Percentiles rank a stretch among this genome's conserved stretches.
These are phyloP conservation scores for Caenorhabditis auriculariae DNA, from an alignment of 2,888 invertebrate species.

Conservation along the genomic window DNA sequence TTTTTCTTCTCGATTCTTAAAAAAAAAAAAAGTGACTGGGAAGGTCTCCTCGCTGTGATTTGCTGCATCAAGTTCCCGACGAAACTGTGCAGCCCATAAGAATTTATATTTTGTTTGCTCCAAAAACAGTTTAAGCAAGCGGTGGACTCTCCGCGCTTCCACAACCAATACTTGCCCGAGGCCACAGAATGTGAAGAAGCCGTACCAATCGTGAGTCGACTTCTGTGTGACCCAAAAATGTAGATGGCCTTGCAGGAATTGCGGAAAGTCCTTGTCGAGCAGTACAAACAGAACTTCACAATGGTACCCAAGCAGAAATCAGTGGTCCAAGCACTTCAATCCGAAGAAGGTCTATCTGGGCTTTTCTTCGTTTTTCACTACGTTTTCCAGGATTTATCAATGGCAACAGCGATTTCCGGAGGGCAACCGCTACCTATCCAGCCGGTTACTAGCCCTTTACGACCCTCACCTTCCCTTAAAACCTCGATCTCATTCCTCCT, in stretches of 20 bases:
- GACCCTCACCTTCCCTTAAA: neutral
- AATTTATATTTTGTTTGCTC: neutral
- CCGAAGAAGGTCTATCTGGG: slow-evolving; percentile 20
- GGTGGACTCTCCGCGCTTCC: slow-evolving; percentile 58
- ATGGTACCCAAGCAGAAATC: slow-evolving; percentile 50
- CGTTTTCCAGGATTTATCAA: slow-evolving; percentile 52
- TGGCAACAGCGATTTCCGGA: slow-evolving; percentile 60
- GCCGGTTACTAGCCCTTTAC: slow-evolving; percentile 52
- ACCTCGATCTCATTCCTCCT: too few relatives aligned
- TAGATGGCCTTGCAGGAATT: slow-evolving; percentile 47
- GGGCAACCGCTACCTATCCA: slow-evolving; percentile 58
- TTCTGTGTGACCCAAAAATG: neutral
- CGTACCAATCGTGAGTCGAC: slow-evolving; percentile 71
- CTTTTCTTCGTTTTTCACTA: slow-evolving; percentile 29
- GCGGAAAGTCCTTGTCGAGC: slow-evolving; percentile 43
- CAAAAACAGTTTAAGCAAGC: slow-evolving; percentile 68
- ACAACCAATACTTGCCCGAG: slow-evolving; percentile 71
- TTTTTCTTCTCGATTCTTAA: too few relatives aligned
- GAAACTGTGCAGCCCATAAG: too few relatives aligned
- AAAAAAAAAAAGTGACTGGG: too few relatives aligned
- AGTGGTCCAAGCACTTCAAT: slow-evolving; percentile 54
- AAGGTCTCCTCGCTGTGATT: too few relatives aligned
- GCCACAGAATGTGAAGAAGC: slow-evolving; percentile 74
- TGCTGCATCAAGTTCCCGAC: too few relatives aligned
- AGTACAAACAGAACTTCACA: slow-evolving; percentile 56